Evolutionary conservation across 2,888 invertebrate species (phyloP), one percentile per base, ranked within the genome.

Genomic region (Drosophila nigricruria): DNA sequence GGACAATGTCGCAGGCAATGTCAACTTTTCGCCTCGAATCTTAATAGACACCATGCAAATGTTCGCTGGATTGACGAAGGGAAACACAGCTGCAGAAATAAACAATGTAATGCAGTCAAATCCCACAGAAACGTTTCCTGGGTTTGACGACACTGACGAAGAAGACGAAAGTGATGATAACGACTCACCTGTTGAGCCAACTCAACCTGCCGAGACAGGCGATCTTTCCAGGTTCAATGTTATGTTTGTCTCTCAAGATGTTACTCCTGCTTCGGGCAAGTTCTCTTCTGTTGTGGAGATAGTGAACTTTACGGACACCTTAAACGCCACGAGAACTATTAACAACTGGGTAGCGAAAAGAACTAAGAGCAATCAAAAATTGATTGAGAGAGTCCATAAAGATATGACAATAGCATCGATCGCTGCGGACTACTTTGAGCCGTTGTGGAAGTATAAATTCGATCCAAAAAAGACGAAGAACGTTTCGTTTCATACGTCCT

Each of bases 331-430:
- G 12, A 2, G 6, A 0, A 25, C 1, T 16, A 36, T 53, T 0
- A 53, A 53, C 10, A 6, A 6, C n/a, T 53, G 53, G 53, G 12
- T 27, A 2, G 8, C 27, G 2, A 0, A 1, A 2, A 0, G 0
- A 3, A 36, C 52, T 0, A 5, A 36, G 0, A n/a, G 1, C 3
- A 25, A 9, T 36, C 2, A 5, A 0, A 0, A 3, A 1, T 53
- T 0, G 0, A n/a, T 1, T 0, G n/a, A 1, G 2, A 23, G 0
- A 0, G 5, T 2, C 1, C 0, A n/a, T n/a, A n/a, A n/a, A 5
- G 1, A 25, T 12, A 12, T 12, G n/a, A 36, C 27, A 25, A 2
- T 53, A 0, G 0, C 3, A 3, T 0, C n/a, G 9, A 2, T 53
- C 2, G 1, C 6, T 18, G 27, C 27, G 25, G 5, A 1, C 6